Evolutionary conservation across 2,113 vertebrate species (phyloP).

Genomic region (Rhegmatorhina hoffmannsi): DNA sequence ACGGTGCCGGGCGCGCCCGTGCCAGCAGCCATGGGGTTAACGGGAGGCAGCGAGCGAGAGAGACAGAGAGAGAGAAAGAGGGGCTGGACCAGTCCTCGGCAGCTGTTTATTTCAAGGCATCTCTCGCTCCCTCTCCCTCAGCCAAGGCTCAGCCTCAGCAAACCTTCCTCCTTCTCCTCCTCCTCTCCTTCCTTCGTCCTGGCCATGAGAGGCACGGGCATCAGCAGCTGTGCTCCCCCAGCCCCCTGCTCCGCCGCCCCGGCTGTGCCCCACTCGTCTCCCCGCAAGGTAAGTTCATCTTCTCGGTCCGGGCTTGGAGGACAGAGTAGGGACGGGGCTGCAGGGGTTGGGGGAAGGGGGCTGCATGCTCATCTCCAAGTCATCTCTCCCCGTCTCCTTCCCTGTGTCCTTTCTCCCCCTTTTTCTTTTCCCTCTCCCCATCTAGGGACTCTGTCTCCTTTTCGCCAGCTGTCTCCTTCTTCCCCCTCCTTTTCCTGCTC

Average conservation of each 20-base stretch:
- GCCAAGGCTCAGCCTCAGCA: constrained; percentile 41
- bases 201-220: constrained; percentile 73
- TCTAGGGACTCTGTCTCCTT: background rate
- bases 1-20: background rate
- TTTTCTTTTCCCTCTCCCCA: background rate
- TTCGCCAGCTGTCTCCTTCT: background rate
- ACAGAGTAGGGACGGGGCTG: background rate
- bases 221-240: constrained; percentile 5
- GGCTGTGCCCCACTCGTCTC: constrained; percentile 24
- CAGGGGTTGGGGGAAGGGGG: background rate
- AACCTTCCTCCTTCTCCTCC: constrained; percentile 18
- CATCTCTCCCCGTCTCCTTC: constrained; percentile 39
- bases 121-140: constrained; percentile 52
- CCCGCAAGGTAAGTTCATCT: constrained; percentile 54
- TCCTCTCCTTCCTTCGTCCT: constrained; percentile 46
- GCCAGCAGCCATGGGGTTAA: constrained; percentile 66
- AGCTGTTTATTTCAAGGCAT: constrained; percentile 67
- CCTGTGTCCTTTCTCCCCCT: constrained; percentile 38
- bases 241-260: constrained; percentile 1
- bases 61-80: constrained; percentile 43
- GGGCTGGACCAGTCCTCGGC: constrained; percentile 58
- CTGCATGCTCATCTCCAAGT: background rate
- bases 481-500: background rate
- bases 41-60: constrained; percentile 42
- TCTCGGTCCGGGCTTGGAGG: background rate